Conservation (phyloP, 2,888 invertebrate species). For the Beris chalybata region DNA sequence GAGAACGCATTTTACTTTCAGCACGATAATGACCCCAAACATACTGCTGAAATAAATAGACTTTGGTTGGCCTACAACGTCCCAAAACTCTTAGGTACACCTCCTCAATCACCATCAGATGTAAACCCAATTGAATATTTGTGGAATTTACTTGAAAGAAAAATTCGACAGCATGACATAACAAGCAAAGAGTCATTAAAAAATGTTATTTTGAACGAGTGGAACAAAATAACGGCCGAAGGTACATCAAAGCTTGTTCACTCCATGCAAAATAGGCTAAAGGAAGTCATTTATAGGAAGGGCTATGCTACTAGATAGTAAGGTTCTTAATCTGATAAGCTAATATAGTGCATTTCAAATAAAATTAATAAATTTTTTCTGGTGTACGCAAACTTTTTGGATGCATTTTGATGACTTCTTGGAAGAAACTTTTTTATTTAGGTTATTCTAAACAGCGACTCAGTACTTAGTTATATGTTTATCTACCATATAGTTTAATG, state of each 20-base stretch:
- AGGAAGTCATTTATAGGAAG: too few species aligned
- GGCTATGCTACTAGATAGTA: too few species aligned
- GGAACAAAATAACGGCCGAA: too few species aligned
- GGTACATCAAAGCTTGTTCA: too few species aligned
- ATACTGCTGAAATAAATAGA: too few species aligned
- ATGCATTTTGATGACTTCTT: neutral
- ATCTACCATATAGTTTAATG: too few species aligned
- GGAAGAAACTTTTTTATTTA: constrained; percentile 8
- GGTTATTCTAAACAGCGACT: constrained; percentile 6
- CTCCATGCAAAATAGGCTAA: too few species aligned
- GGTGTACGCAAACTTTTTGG: neutral
- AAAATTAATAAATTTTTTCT: constrained; percentile 3
- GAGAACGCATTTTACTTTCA: too few species aligned
- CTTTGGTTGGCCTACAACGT: too few species aligned
- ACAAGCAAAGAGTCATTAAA: constrained; percentile 12
- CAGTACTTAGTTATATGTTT: too few species aligned
- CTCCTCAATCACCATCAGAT: constrained; percentile 18
- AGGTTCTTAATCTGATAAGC: constrained; percentile 10
- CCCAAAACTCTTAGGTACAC: too few species aligned
- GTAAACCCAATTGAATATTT: constrained; percentile 14
- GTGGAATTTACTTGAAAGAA: constrained; percentile 6
- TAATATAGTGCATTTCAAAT: neutral
- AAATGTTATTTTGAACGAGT: constrained; percentile 22
- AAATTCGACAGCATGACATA: constrained; percentile 14
- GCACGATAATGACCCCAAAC: too few species aligned